A percentile compares a stretch with the other conserved stretches of the same genome.
Evolutionary conservation across 2,113 vertebrate genomes (phyloP).

Genomic region (Corythaeola cristata): DNA sequence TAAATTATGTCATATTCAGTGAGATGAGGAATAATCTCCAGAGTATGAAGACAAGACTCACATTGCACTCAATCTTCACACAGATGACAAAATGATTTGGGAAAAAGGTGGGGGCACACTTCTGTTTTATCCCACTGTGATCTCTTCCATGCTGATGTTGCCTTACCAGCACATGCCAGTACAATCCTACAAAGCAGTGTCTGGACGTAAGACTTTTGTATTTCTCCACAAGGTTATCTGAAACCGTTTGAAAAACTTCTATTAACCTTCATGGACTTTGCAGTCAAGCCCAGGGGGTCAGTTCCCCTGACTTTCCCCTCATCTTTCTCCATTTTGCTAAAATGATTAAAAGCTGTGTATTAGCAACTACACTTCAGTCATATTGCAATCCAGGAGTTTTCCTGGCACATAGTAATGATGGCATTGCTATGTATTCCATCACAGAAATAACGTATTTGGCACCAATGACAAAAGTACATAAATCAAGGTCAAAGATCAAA

Average conservation of each 20-base stretch:
- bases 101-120: neutral
- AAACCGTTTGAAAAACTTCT: neutral
- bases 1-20: too few relatives aligned
- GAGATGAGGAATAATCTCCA: neutral
- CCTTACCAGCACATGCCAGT: neutral
- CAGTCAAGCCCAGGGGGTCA: neutral
- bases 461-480: neutral
- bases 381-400: neutral
- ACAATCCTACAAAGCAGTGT: neutral
- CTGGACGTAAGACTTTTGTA: neutral
- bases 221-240: neutral
- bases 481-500: neutral
- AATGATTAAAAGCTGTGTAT: neutral
- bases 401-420: neutral
- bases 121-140: neutral
- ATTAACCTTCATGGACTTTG: neutral
- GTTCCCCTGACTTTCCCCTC: neutral
- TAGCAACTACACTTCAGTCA: neutral
- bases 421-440: neutral
- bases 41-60: neutral
- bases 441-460: neutral
- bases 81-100: neutral
- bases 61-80: neutral
- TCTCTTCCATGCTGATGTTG: rapidly evolving
- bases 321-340: neutral